Conservation (phyloP, 2,797 vertebrate species). For the Lates japonicus region DNA sequence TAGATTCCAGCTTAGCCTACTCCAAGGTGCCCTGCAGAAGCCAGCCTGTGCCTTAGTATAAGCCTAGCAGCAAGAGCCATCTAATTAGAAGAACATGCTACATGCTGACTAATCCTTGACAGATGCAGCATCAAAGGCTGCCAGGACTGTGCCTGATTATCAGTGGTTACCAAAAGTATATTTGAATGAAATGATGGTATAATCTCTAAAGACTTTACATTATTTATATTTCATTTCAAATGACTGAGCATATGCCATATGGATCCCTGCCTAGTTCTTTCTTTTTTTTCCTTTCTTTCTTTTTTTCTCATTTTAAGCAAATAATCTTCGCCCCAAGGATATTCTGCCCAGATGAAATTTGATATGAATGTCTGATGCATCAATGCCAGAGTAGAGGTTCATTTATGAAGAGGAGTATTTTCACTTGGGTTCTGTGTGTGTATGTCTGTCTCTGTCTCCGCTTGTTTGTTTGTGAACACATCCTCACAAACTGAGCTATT, state of each 20-base stretch:
- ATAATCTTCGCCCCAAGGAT: slow-evolving; percentile 52
- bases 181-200: slow-evolving; percentile 67
- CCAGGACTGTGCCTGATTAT: slow-evolving; percentile 58
- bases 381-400: slow-evolving; percentile 30
- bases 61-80: slow-evolving; percentile 67
- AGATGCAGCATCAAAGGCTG: slow-evolving; percentile 79
- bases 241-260: slow-evolving; percentile 52
- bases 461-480: slow-evolving; percentile 11
- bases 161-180: slow-evolving; percentile 62
- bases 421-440: slow-evolving; percentile 6
- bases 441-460: slow-evolving; percentile 16
- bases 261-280: slow-evolving; percentile 32
- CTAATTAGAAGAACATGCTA: slow-evolving; percentile 81
- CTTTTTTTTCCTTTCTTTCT: background rate
- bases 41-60: slow-evolving; percentile 46
- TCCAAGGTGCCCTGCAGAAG: slow-evolving; percentile 59
- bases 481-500: slow-evolving; percentile 52
- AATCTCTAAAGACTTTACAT: slow-evolving; percentile 59
- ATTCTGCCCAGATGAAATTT: slow-evolving; percentile 57
- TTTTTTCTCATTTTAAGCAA: slow-evolving; percentile 47
- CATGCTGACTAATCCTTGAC: slow-evolving; percentile 73
- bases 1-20: slow-evolving; percentile 35
- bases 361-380: slow-evolving; percentile 57
- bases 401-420: slow-evolving; percentile 40
- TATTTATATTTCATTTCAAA: slow-evolving; percentile 69